phyloP scores from a whole-genome alignment of 2,888 invertebrate genomes.

The Tenthredo mesomela region DNA sequence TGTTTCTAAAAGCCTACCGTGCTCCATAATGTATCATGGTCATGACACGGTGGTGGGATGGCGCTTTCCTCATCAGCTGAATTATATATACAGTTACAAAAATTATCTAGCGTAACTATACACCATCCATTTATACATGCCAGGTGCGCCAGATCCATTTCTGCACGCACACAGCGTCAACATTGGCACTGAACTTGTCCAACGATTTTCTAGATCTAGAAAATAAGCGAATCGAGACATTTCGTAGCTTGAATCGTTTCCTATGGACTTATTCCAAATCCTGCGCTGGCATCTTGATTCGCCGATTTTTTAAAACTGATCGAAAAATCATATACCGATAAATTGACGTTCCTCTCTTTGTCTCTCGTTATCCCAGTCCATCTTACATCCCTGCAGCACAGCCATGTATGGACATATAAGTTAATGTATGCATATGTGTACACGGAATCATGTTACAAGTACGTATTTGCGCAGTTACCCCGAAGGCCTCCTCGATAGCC shows the following conservation, averaged over 20 bases:
- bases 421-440: conserved; percentile 15
- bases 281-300: background rate
- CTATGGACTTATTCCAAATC: background rate
- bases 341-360: background rate
- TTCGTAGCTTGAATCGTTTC: background rate
- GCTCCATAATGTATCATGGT: background rate
- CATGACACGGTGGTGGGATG: background rate
- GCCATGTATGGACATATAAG: background rate
- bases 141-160: background rate
- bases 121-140: background rate
- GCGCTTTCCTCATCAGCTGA: conserved; percentile 16
- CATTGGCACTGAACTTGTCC: conserved; percentile 19
- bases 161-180: background rate
- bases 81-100: background rate
- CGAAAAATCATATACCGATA: background rate
- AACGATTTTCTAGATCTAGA: conserved; percentile 19
- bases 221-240: background rate
- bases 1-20: conserved; percentile 32
- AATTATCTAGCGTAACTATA: conserved; percentile 33
- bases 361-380: conserved; percentile 25
- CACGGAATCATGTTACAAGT: conserved; percentile 1
- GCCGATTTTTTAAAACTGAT: background rate
- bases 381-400: background rate
- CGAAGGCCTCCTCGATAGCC: conserved; percentile 44
- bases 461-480: conserved; percentile 35